These are phyloP conservation scores for Stenolophus ochropezus DNA, from an alignment of 2,888 invertebrate genomes.

Conservation along the genomic window DNA sequence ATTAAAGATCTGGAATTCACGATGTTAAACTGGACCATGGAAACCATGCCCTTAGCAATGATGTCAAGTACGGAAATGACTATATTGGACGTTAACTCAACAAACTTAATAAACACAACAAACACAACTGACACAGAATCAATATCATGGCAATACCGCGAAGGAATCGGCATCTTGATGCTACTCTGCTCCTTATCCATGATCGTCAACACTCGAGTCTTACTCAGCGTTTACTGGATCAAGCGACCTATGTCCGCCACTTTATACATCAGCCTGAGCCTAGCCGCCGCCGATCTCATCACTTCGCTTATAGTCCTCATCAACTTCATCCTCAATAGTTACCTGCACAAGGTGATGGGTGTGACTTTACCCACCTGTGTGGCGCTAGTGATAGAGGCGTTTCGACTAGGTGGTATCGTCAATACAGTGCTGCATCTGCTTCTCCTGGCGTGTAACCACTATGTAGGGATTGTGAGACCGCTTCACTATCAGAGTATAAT, in stretches of 20 bases:
- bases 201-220: constrained; percentile 75
- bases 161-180: constrained; percentile 70
- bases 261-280: constrained; percentile 76
- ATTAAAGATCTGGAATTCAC: too few relatives aligned
- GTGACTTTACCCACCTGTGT: constrained; percentile 60
- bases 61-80: constrained; percentile 1
- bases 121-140: constrained; percentile 44
- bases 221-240: constrained; percentile 76
- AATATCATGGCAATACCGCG: constrained; percentile 63
- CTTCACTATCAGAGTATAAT: constrained; percentile 75
- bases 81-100: neutral
- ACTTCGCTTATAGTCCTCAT: constrained; percentile 75
- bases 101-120: neutral
- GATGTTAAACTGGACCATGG: too few relatives aligned
- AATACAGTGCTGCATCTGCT: constrained; percentile 79
- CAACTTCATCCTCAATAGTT: constrained; percentile 76
- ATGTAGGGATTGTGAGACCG: constrained; percentile 78
- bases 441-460: constrained; percentile 80
- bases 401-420: constrained; percentile 77
- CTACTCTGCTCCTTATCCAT: constrained; percentile 75
- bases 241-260: constrained; percentile 76
- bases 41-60: too few relatives aligned
- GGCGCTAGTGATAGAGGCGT: constrained; percentile 70
- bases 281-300: constrained; percentile 77
- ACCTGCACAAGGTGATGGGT: constrained; percentile 70